Evolutionary conservation across 23 tunicate species (phyloP), one percentile per base, ranked within the genome.

Genomic region (Trididemnum clinides): DNA sequence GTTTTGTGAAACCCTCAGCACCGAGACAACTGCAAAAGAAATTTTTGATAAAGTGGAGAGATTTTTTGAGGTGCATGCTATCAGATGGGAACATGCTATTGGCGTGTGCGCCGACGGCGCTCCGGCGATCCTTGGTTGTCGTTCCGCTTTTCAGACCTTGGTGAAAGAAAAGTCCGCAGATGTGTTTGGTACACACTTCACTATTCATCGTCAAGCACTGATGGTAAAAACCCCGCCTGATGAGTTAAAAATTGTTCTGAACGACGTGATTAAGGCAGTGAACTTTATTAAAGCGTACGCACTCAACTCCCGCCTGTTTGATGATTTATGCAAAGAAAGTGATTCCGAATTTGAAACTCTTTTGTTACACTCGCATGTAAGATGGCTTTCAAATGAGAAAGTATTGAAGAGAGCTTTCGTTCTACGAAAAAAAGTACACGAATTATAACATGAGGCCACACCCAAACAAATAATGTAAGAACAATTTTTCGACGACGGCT

Each of bases 121-220:
- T 64, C 71, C 71, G 71, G 71, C 29, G 71, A 64, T 44, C 12
- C 54, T 44, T 44, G 54, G 54, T 44, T 44, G 54, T 15, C 54
- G 54, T 44, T 44, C 54, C 29, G 21, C n/a, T 64, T 64, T 23
- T 23, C 29, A 22, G 71, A 30, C 78, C 30, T 71, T 71, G 39
- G 78, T 71, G 49, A 71, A 71, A 20, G 78, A 71, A 71, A 71
- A 71, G 78, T 30, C 78, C 78, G 51, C 78, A 31, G 78, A 71
- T 31, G 78, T 20, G 7, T 5, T 71, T 71, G 78, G 78, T 71
- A 71, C 49, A 18, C 78, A 71, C 30, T 71, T 50, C 78, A 71
- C 39, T 6, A 71, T 71, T 71, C 30, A 71, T 31, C 51, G 78
- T 31, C 78, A 71, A 71, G 78, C 78, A 31, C 49, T 71, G 49